Evolutionary conservation across 2,113 vertebrate species (phyloP).

Genomic region (Probosciger aterrimus): DNA sequence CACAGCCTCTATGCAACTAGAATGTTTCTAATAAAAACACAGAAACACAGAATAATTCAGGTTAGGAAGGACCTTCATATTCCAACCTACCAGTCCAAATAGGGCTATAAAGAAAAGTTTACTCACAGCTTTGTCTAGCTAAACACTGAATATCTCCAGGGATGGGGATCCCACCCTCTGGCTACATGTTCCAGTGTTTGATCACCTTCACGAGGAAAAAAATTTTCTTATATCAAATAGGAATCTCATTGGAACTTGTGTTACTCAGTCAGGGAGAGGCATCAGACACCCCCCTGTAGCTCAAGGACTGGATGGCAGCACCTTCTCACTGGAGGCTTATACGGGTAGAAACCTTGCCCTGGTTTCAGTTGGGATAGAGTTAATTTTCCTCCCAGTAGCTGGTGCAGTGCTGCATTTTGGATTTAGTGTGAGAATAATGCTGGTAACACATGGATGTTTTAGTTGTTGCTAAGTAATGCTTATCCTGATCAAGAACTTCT

Average conservation of each 20-base stretch:
- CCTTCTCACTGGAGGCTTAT: background rate
- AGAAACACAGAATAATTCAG: background rate
- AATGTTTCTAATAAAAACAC: background rate
- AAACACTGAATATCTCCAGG: background rate
- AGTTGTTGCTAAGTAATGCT: background rate
- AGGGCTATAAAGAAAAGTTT: background rate
- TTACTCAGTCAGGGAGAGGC: background rate
- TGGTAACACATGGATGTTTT: background rate
- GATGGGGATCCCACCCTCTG: background rate
- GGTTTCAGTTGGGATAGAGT: background rate
- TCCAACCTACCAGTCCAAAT: background rate
- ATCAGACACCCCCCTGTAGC: background rate
- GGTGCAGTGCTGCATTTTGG: background rate
- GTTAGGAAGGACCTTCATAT: background rate
- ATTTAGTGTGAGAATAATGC: background rate
- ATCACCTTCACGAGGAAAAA: background rate
- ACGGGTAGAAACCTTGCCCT: background rate
- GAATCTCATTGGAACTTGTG: background rate
- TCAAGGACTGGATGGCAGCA: background rate
- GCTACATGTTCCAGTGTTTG: background rate
- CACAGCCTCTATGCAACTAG: background rate
- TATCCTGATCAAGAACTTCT: background rate
- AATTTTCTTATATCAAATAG: background rate
- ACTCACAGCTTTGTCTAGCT: background rate
- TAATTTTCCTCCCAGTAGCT: background rate